Conservation (phyloP, 2,113 vertebrate genomes). For the Centropristis striata region DNA sequence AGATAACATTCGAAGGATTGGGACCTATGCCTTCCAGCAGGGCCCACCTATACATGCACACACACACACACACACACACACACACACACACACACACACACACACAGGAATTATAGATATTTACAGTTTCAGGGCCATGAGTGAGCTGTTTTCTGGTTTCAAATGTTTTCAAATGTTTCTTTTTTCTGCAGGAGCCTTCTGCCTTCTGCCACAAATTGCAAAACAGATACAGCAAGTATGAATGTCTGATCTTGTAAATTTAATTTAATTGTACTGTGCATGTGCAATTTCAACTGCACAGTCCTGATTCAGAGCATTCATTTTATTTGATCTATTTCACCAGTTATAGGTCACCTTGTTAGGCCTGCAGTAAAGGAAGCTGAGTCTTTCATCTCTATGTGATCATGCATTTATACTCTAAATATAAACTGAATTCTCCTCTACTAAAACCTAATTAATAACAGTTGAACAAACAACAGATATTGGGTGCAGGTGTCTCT, state of each 20-base stretch:
- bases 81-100: neutral
- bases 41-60: slow-evolving; percentile 5
- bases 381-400: neutral
- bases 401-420: neutral
- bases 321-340: slow-evolving; percentile 26
- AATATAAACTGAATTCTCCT: slow-evolving; percentile 26
- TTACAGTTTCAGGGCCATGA: neutral
- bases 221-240: neutral
- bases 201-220: slow-evolving; percentile 8
- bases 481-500: slow-evolving; percentile 20
- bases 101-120: neutral
- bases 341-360: slow-evolving; percentile 36
- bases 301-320: neutral
- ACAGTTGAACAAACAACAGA: neutral
- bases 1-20: slow-evolving; percentile 42
- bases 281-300: slow-evolving; percentile 11
- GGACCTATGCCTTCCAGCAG: slow-evolving; percentile 33
- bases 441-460: slow-evolving; percentile 11
- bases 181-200: slow-evolving; percentile 26
- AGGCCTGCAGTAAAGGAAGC: neutral
- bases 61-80: neutral
- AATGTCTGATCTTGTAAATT: slow-evolving; percentile 23
- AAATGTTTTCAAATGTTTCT: slow-evolving; percentile 36
- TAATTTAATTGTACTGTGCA: neutral
- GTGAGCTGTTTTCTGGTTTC: neutral